Base-by-base conservation (phyloP, 2,888 invertebrate genomes). In the Tachina fera region DNA sequence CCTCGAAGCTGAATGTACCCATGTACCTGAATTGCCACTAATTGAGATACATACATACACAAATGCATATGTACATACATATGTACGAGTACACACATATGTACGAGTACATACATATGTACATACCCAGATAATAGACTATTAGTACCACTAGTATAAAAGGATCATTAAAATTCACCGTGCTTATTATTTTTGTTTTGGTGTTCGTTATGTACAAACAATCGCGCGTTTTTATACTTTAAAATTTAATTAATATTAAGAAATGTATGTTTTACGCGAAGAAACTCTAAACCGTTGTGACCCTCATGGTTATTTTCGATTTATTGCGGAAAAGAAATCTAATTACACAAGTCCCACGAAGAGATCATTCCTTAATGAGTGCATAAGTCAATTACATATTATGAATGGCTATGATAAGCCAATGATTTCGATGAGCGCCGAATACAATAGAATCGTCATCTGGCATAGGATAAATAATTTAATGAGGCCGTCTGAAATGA, bases 301-400 rank as follows among this genome's bases (percentile, higher is more conserved):
- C 71, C 82, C 79, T 11, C 78, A 58, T 58, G 88, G 88, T 9
- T 90, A 87, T 67, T 88, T 87, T 41, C 87, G 87, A 5, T 63
- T 88, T 16, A 86, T 74, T 45, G 87, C 75, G 56, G 86, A 85
- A 6, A 88, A 41, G 3, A 68, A 74, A 16, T 5, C 88, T 8
- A 87, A 90, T 78, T 91, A 88, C 70, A 81, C 81, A 22, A 88
- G 87, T 43, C 87, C 88, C 5, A 87, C 87, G 0, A 91, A 90
- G 72, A 84, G 91, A 8, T 88, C 87, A 3, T 89, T 88, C 63
- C 88, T 91, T 41, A 90, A 88, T 82, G 89, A 89, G 49, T 90
- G 90, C 86, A 89, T 90, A 45, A 86, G 89, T 0, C 90, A 90
- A 53, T 31, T 90, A 71, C 89, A 90, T 68, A 61, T 89, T 13